These are phyloP conservation scores for Mobula birostris DNA, from an alignment of 2,113 vertebrate genomes.

Conservation along the genomic window DNA sequence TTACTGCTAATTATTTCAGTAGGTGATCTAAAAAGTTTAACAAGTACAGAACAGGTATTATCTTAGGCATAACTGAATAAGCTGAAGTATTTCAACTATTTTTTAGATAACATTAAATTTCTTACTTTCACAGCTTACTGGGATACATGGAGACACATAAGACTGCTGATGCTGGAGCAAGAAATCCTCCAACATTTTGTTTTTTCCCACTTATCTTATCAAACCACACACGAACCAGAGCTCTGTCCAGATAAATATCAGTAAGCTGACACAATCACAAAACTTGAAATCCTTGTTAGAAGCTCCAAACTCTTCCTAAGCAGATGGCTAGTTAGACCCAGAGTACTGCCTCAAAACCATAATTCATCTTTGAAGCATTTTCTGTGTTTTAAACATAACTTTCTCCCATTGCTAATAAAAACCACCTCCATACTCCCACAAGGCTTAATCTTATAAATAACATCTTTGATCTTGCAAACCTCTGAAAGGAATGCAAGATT, in stretches of 20 bases:
- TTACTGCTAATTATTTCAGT: constrained; percentile 3
- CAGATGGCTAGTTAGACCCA: neutral
- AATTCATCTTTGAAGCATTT: neutral
- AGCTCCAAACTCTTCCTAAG: neutral
- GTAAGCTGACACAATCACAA: neutral
- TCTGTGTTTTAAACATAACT: neutral
- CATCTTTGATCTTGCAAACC: too few relatives aligned
- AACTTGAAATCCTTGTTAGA: neutral
- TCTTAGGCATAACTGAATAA: neutral
- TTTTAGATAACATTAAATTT: neutral
- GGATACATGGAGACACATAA: neutral
- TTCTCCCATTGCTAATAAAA: neutral
- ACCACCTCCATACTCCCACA: neutral
- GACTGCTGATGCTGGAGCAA: too few relatives aligned
- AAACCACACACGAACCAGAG: neutral
- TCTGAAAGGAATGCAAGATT: too few relatives aligned
- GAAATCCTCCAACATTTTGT: too few relatives aligned
- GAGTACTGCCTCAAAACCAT: neutral
- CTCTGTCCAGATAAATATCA: neutral
- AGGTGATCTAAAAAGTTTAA: neutral
- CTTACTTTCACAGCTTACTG: neutral
- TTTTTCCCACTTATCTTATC: neutral
- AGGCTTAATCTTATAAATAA: too few relatives aligned
- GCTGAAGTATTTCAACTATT: neutral
- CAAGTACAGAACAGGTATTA: neutral